Conservation (phyloP, 2,113 vertebrate genomes). For the Gobio gobio region DNA sequence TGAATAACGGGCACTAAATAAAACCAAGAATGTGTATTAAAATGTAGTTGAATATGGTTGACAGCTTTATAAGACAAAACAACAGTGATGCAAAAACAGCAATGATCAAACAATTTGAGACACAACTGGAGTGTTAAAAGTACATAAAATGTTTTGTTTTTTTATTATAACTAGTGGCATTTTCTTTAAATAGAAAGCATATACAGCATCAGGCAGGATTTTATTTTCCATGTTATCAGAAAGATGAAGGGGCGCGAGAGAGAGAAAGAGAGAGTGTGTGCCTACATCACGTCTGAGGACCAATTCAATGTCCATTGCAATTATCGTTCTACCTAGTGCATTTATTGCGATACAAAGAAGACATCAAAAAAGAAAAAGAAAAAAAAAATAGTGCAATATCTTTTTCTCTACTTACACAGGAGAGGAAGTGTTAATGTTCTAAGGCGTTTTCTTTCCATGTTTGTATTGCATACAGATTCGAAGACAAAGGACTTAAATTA, state of each 20-base stretch:
- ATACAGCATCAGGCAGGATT: slow-evolving; percentile 81
- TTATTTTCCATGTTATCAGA: slow-evolving; percentile 68
- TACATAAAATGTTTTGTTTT: slow-evolving; percentile 76
- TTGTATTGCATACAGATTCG: slow-evolving; percentile 82
- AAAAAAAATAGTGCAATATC: slow-evolving; percentile 74
- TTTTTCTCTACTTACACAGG: slow-evolving; percentile 71
- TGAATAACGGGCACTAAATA: no score
- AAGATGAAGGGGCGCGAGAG: slow-evolving; percentile 68
- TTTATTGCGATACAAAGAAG: slow-evolving; percentile 83
- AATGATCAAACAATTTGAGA: slow-evolving; percentile 4
- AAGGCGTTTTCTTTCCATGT: slow-evolving; percentile 79
- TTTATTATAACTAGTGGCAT: slow-evolving; percentile 74
- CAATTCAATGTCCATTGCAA: slow-evolving; percentile 69
- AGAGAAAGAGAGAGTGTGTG: slow-evolving; percentile 62
- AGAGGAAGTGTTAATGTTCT: slow-evolving; percentile 79
- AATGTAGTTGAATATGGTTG: no score
- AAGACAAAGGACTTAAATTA: slow-evolving; percentile 70
- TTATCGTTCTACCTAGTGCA: slow-evolving; percentile 79
- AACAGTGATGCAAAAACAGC: not conserved
- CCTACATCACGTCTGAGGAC: slow-evolving; percentile 70
- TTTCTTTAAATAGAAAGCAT: slow-evolving; percentile 81
- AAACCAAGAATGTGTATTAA: no score
- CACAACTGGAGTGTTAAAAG: slow-evolving; percentile 66
- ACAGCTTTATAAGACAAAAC: no score
- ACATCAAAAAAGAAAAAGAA: slow-evolving; percentile 63